Base-by-base conservation (phyloP, 2,113 vertebrate genomes). In the Dascyllus trimaculatus region DNA sequence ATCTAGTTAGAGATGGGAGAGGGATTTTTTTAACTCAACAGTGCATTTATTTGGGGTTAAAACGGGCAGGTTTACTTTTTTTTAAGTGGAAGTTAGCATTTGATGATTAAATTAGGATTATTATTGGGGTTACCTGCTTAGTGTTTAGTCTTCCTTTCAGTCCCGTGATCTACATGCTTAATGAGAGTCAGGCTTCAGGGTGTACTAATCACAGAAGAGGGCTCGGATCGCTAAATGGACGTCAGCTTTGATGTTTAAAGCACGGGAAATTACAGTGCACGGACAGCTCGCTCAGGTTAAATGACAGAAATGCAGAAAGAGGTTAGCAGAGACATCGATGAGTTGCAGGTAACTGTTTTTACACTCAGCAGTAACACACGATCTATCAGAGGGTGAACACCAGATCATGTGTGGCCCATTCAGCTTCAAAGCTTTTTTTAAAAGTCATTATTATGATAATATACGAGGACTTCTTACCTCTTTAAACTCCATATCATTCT, bases 81-180 rank as follows among this genome's bases (percentile, higher is more conserved):
- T 98, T 97, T 96, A 97, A 98, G 96, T 97, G 96, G 96, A 94
- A 95, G 96, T 97, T 97, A 96, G 95, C 94, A 97, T 97, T 97
- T 95, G 93, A 97, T 94, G 95, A 95, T 95, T 96, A 96, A 95
- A 97, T 97, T 97, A 95, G 93, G 95, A 95, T 95, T 96, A 96
- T 95, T 97, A 92, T 97, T 97, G 95, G 90, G 96, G 96, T 99
- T 99, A 99, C 98, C 98, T 99, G 97, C 95, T 99, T 98, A 98
- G 96, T 92, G 97, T 98, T 97, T 97, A 98, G 96, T 97, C 97
- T 97, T 99, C 97, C 96, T 96, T 97, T 98, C 95, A 97, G 95
- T 98, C 96, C 97, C 95, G 94, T 95, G 96, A 97, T 95, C 96
- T 96, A 96, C 95, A 96, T 96, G 95, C 96, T 97, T 97, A 97